Base-by-base conservation (phyloP, 2,888 invertebrate species). In the Gryllus longicercus region DNA sequence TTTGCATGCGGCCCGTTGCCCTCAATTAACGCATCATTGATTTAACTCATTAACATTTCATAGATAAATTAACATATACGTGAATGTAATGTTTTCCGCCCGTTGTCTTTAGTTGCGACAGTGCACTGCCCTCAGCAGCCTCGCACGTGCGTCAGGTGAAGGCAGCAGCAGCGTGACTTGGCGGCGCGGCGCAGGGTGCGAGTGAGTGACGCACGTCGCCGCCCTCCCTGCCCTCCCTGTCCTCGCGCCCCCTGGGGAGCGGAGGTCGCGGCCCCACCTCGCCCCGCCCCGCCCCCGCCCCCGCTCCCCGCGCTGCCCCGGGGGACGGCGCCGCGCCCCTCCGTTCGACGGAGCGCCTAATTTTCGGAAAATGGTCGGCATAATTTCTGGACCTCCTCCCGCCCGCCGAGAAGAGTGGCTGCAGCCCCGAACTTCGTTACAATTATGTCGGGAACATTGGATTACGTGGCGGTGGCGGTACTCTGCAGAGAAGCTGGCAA, bases 381-480 rank as follows among this genome's bases (percentile, higher is more conserved):
- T 63, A 18, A 63, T 63, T 63, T 63, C 63, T 63, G 63, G 63
- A 63, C n/a, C 63, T 12, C 16, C n/a, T n/a, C 63, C 63, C n/a
- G 16, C n/a, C 63, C 63, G 14, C 63, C 63, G 63, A 63, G 63
- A 16, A 14, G 63, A 63, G 63, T 63, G 63, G 63, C 63, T 63
- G 63, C 16, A 4, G 14, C 16, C 63, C 16, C 16, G n/a, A n/a
- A 63, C 63, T 63, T 63, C 63, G 63, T 63, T 63, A 63, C 63
- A 63, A 63, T 63, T 63, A 63, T n/a, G 63, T n/a, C 63, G n/a
- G 38, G 63, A 63, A 63, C 63, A 63, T 63, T 63, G 63, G 63
- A 63, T 63, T 63, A 63, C 16, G 63, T 5, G 63, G n/a, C 0
- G n/a, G 16, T 63, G 63, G 63, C 11, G 63, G n/a, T 2, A 63